Base-by-base conservation (phyloP, 2,888 invertebrate genomes). In the Plagodis dolabraria region DNA sequence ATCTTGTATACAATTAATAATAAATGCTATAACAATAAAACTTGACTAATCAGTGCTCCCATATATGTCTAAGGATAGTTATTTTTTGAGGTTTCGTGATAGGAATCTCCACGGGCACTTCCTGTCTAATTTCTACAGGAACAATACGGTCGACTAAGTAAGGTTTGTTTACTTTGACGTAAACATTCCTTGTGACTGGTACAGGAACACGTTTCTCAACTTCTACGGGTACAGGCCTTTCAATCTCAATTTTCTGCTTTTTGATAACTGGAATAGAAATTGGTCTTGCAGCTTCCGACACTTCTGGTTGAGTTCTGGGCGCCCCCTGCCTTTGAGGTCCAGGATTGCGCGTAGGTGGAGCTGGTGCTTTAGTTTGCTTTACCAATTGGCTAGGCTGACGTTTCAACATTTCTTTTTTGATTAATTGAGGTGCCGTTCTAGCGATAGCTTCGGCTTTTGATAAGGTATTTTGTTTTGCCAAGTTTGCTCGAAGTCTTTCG, bases 41-140 rank as follows among this genome's bases (percentile, higher is more conserved):
- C 53, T 61, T 68, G 44, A 54, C 60, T 64, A 58, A 63, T 72
- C 69, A 83, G 64, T 85, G 76, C 63, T 84, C 77, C 87, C 86
- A 86, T 48, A 81, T 65, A 50, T 83, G 87, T 55, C 82, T 76
- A 33, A 85, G 63, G 47, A 83, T 75, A 12, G 78, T 76, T 38
- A 79, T 57, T 59, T 76, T 82, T 11, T 83, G 77, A 5, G 75
- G 69, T 52, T 73, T 77, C 33, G 70, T 70, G 10, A 71, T 60
- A 6, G 76, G 76, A 47, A 75, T 53, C 44, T 76, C 70, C 4
- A 70, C 67, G 4, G 79, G 77, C 12, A 71, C 57, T 40, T 78
- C 74, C 44, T 76, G 79, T 22, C 73, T 79, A 6, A 76, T 53
- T 49, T 77, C 70, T n/a, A 74, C 65, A 36, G 82, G 77, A 55